Conservation (phyloP, 2,797 vertebrate genomes). For the Pantherophis vulpinus region DNA sequence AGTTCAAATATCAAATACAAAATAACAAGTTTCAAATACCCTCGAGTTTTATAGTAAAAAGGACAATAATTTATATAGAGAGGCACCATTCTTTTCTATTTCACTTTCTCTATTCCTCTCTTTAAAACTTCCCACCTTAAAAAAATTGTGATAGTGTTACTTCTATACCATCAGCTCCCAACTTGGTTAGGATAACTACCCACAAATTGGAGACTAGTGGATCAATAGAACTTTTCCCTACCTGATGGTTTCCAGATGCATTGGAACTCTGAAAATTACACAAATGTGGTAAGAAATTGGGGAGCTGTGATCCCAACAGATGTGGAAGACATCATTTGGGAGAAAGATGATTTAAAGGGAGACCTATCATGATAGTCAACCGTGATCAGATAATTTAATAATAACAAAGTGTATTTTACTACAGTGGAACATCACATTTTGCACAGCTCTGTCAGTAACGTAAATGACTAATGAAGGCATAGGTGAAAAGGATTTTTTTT, state of each 20-base stretch:
- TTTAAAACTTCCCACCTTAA: not conserved
- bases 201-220: not conserved
- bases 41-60: not conserved
- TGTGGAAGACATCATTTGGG: not conserved
- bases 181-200: not conserved
- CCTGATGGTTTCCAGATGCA: not conserved
- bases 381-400: not conserved
- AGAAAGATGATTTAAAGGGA: not conserved
- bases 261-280: not conserved
- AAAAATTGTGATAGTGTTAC: not conserved
- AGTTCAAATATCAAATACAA: not conserved
- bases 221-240: not conserved
- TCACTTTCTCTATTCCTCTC: not conserved
- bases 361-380: constrained; percentile 9
- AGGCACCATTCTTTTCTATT: not conserved
- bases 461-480: constrained; percentile 1
- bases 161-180: not conserved
- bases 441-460: not conserved
- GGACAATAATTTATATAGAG: not conserved
- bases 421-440: not conserved
- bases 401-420: not conserved
- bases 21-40: not conserved
- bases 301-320: not conserved
- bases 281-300: not conserved
- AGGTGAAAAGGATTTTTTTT: constrained; percentile 12